Evolutionary conservation across 2,113 vertebrate species (phyloP), one percentile per base, ranked within the genome.

Genomic region (Tragelaphus strepsiceros): DNA sequence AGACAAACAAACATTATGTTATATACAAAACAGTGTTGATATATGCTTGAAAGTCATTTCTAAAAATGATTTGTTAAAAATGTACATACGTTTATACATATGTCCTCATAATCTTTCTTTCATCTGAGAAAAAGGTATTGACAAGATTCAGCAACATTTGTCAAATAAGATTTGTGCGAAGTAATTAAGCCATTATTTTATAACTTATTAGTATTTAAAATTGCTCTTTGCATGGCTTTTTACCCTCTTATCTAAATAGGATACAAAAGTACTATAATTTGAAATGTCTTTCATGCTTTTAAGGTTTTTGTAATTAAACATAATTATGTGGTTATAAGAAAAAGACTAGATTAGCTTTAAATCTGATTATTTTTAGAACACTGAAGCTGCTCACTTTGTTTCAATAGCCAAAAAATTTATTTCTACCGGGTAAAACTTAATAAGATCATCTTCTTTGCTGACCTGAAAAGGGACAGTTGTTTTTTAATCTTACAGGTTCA

Each of bases 221-320:
- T 26, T 82, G 15, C 51, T 93, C 78, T 97, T 92, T 74, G 56
- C 58, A 92, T 84, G 89, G n/a, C 24, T 94, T 95, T 97, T 95
- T 97, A 92, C 24, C 56, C n/a, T 96, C 83, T 95, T 94, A 93
- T 93, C 88, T 96, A 97, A 97, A 94, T 93, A 64, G 67, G 62
- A 93, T 89, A 94, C 58, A 97, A 94, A 96, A 95, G 35, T 90
- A 81, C 88, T 90, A 54, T 86, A 94, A 97, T 96, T 97, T 95
- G 92, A 97, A 96, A 88, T 86, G 35, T 83, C 94, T 94, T 95
- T 95, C 83, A 91, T 71, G 43, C 67, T 86, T 96, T 95, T 94
- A 86, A 80, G 51, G 32, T 92, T 92, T 94, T 89, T 96, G 84
- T 7, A 97, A 95, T 97, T 97, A 97, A 92, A 80, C 61, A 43